These are phyloP conservation scores for Heliconius himera DNA, from an alignment of 1,140 invertebrate genomes.

Conservation along the genomic window DNA sequence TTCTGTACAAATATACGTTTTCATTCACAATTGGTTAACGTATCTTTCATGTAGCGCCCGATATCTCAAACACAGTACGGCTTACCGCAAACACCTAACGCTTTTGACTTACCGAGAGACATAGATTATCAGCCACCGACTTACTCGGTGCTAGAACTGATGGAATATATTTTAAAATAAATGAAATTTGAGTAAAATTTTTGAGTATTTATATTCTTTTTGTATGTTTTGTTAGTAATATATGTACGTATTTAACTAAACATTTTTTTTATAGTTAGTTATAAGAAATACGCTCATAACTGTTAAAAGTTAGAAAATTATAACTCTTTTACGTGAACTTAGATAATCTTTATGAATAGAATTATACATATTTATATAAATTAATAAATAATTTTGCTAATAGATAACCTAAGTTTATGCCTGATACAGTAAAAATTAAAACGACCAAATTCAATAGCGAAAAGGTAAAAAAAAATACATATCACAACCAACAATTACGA, in stretches of 20 bases:
- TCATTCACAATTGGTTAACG: constrained; percentile 37
- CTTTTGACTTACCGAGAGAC: constrained; percentile 57
- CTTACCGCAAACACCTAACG: constrained; percentile 50
- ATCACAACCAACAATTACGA: background rate
- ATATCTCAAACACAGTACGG: constrained; percentile 32
- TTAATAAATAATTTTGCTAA: no score
- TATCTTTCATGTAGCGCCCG: constrained; percentile 26
- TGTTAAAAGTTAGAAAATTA: no score
- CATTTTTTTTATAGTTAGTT: no score
- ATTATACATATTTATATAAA: no score
- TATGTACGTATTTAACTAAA: no score
- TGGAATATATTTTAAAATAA: background rate
- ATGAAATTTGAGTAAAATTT: background rate
- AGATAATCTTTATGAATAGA: no score
- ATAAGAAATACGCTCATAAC: no score
- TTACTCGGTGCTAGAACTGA: background rate
- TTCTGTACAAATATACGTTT: constrained; percentile 27
- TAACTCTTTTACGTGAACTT: no score
- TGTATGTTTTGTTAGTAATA: background rate
- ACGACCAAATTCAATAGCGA: no score
- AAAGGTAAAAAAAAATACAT: background rate
- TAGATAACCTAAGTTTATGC: no score
- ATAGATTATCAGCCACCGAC: constrained; percentile 34
- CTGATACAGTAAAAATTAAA: background rate
- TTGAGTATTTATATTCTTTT: no score